A percentile compares a stretch with the other conserved stretches of the same genome.
Evolutionary conservation across 2,797 vertebrate species (phyloP).

Genomic region (Phataginus tetradactyla): DNA sequence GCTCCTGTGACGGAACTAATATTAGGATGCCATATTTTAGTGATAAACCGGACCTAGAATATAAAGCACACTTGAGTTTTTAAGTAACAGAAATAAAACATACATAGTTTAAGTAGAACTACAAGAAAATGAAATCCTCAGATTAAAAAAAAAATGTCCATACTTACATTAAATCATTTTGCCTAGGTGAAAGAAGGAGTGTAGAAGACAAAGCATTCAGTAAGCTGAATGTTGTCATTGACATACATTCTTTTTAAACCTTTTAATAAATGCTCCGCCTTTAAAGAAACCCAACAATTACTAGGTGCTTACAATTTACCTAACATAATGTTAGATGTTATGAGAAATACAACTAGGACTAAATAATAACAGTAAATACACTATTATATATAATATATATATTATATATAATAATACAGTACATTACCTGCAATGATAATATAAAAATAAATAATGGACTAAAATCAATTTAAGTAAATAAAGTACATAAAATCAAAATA

Average conservation of each 20-base stretch:
- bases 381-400: too few relatives aligned
- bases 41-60: conserved; percentile 98
- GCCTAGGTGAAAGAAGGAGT: background rate
- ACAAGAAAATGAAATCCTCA: conserved; percentile 42
- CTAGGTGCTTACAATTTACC: background rate
- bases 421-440: too few relatives aligned
- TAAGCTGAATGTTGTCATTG: background rate
- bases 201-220: too few relatives aligned
- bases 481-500: background rate
- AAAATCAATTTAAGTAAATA: conserved; percentile 35
- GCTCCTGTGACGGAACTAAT: conserved; percentile 99
- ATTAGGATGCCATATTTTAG: conserved; percentile 99
- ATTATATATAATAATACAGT: too few relatives aligned
- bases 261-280: conserved; percentile 4
- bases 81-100: conserved; percentile 62
- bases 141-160: background rate
- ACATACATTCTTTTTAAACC: background rate
- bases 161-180: conserved; percentile 51
- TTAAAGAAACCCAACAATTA: conserved; percentile 28
- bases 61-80: conserved; percentile 79
- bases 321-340: background rate
- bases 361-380: too few relatives aligned
- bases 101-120: conserved; percentile 42
- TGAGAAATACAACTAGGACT: conserved; percentile 1
- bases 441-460: background rate